Percentiles rank a stretch among this genome's conserved stretches.
Conservation (phyloP, 2,113 vertebrate genomes). For the Petromus typicus region DNA sequence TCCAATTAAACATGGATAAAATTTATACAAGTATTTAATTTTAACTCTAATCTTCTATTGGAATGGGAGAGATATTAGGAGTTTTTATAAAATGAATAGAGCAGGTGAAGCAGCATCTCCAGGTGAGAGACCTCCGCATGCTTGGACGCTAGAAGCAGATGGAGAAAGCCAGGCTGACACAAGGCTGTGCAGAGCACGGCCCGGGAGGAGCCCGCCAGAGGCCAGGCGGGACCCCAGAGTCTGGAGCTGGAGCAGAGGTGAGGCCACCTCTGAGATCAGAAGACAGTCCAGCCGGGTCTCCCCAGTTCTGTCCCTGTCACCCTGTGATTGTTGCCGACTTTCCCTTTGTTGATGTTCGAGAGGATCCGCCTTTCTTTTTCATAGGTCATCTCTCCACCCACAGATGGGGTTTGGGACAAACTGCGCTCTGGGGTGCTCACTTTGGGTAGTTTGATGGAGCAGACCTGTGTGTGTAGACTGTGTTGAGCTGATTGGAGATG, state of each 20-base stretch:
- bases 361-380: slow-evolving; percentile 10
- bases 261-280: background rate
- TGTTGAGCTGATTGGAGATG: background rate
- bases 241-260: background rate
- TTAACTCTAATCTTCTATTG: background rate
- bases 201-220: background rate
- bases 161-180: background rate
- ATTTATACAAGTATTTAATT: background rate
- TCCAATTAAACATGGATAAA: background rate
- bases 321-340: background rate
- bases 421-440: slow-evolving; percentile 31
- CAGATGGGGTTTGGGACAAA: background rate
- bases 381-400: background rate
- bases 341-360: background rate
- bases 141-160: background rate
- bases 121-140: background rate
- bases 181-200: background rate
- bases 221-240: no score
- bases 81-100: background rate
- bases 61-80: background rate
- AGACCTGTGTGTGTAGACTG: background rate
- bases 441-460: slow-evolving; percentile 35
- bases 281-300: background rate
- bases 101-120: background rate
- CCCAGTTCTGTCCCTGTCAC: background rate